Evolutionary conservation across 2,113 vertebrate species (phyloP), one percentile per base, ranked within the genome.

Genomic region (Eleginops maclovinus): DNA sequence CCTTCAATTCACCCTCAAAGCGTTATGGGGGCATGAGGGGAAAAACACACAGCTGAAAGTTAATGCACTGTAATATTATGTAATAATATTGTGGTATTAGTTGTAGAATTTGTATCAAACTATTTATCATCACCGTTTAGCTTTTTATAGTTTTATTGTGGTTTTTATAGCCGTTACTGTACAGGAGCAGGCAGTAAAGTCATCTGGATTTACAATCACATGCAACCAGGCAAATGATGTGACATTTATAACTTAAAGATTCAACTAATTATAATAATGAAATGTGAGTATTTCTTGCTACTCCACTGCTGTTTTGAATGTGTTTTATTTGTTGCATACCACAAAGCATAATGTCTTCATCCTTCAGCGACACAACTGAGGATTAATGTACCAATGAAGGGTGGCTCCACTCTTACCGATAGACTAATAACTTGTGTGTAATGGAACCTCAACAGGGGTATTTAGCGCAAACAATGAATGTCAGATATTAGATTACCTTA

Each of bases 331-430:
- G 31, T 60, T 15, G 47, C 26, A 15, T 9, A 14, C 15, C 43
- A 31, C 21, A 62, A 59, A 68, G 12, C n/a, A 17, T 21, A 5
- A 36, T 69, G 21, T 46, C 22, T 40, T 12, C 31, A 53, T 55
- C 13, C 4, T 43, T 51, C 11, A 65, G 56, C 8, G 22, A 26
- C 40, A 55, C 24, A 15, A 46, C 4, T 19, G 58, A 49, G 40
- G 67, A 59, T 59, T 41, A 54, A 63, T 69, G 68, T 22, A 61
- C 17, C 61, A 47, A 3, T 61, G 60, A 72, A 47, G 66, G 65
- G 58, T 64, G 49, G 53, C 64, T 53, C 64, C 60, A 21, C 53
- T 62, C 50, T 50, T 51, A 64, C 54, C 31, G 15, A 56, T 15
- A 28, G 40, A 28, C 41, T 55, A 12, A 78, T 70, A 40, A 62